Evolutionary conservation across 2,888 invertebrate genomes (phyloP), one percentile per base, ranked within the genome.

Genomic region (Lithophane ornitopus): DNA sequence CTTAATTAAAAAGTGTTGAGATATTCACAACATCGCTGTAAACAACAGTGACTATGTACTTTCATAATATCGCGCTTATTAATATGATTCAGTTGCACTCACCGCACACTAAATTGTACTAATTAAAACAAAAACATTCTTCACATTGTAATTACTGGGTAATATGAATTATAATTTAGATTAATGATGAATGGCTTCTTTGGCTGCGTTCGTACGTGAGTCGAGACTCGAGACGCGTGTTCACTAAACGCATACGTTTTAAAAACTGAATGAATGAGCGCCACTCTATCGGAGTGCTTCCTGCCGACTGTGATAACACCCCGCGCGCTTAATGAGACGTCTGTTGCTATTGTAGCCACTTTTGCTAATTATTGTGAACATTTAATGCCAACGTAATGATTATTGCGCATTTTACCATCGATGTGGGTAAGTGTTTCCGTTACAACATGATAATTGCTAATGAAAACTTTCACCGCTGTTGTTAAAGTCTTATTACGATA

Each of bases 211-310:
- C 54, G 72, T 77, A 80, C 81, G 76, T 74, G 69, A 68, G 68
- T 67, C 72, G 78, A 66, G 85, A 90, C 88, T 67, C 72, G 78
- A 66, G 85, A 90, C 88, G 89, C 94, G 94, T 94, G 94, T 92
- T 90, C 88, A 92, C 93, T 90, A 91, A 90, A 84, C 91, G 90
- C 84, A 88, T 87, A 90, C 89, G 89, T 90, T 91, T 90, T 93
- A 92, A 92, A 93, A 93, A 94, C 93, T 94, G 94, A 94, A 94
- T 94, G 94, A 94, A 93, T 91, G 91, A 87, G 62, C 87, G 86
- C 76, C 86, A 85, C 88, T 90, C 88, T 93, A 94, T 92, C 93
- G 89, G 79, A 85, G 78, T 73, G 89, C 88, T 94, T 95, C 95
- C 95, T 93, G 94, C 87, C 90, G 87, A 82, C 86, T 86, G 88